A percentile compares a stretch with the other conserved stretches of the same genome.
Evolutionary conservation across 2,888 invertebrate genomes (phyloP).

Genomic region (Oscheius onirici): DNA sequence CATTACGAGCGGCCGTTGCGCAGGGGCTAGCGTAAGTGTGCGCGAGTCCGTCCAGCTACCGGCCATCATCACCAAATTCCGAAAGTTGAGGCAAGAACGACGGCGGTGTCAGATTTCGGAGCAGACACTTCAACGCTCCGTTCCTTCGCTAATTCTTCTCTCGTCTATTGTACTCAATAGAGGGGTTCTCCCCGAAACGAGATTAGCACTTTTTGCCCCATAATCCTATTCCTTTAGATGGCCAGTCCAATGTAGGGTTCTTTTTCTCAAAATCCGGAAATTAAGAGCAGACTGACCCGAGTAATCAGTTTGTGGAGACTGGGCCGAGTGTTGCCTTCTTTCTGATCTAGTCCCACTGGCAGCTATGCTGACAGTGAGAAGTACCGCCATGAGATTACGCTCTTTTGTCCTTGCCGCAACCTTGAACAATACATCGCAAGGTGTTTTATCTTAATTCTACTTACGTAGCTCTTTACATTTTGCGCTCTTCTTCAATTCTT

Average conservation of each 20-base stretch:
- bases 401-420: background rate
- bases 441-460: background rate
- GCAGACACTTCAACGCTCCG: slow-evolving; percentile 24
- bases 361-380: no score
- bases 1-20: slow-evolving; percentile 32
- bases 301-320: background rate
- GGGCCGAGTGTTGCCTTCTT: no score
- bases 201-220: slow-evolving; percentile 1
- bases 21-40: slow-evolving; percentile 20
- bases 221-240: background rate
- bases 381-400: no score
- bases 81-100: slow-evolving; percentile 7
- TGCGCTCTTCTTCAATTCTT: background rate
- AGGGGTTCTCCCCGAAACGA: background rate
- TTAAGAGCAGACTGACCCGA: background rate
- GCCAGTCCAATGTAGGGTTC: background rate
- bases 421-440: background rate
- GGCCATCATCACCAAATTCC: slow-evolving; percentile 15
- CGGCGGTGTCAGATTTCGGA: slow-evolving; percentile 20
- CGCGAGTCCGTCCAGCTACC: slow-evolving; percentile 9
- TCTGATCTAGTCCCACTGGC: no score
- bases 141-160: slow-evolving; percentile 18
- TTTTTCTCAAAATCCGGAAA: background rate
- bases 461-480: background rate
- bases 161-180: background rate